These are phyloP conservation scores for Erannis defoliaria DNA, from an alignment of 2,888 invertebrate species.

Conservation along the genomic window DNA sequence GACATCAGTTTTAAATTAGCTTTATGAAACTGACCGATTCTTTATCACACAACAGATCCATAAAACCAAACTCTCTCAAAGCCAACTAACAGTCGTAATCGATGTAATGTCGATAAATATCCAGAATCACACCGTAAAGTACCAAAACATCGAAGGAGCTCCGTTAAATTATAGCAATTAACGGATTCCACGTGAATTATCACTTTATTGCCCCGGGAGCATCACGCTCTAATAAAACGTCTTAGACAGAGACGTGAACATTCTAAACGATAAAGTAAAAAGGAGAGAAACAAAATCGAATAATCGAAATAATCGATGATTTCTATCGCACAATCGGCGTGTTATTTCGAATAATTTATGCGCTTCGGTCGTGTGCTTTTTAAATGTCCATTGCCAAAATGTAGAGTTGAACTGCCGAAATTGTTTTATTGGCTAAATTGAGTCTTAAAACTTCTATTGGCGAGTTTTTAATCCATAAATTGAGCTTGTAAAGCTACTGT, in stretches of 20 bases:
- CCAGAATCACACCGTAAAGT: slow-evolving; percentile 70
- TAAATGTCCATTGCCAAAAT: slow-evolving; percentile 40
- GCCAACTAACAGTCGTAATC: slow-evolving; percentile 54
- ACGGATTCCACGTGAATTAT: slow-evolving; percentile 78
- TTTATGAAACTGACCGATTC: neutral
- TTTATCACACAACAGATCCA: slow-evolving; percentile 46
- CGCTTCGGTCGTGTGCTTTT: slow-evolving; percentile 41
- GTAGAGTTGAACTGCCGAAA: slow-evolving; percentile 26
- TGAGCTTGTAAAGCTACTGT: slow-evolving; percentile 24
- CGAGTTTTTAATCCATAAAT: slow-evolving; percentile 1
- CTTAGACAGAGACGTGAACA: slow-evolving; percentile 50
- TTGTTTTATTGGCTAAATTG: slow-evolving; percentile 19
- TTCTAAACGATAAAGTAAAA: slow-evolving; percentile 26
- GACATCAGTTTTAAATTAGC: too few relatives aligned
- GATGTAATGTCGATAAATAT: slow-evolving; percentile 69
- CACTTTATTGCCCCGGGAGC: slow-evolving; percentile 74
- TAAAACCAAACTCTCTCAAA: slow-evolving; percentile 48
- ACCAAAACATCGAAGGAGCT: slow-evolving; percentile 66
- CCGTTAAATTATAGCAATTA: slow-evolving; percentile 80
- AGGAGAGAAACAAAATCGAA: slow-evolving; percentile 51
- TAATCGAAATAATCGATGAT: slow-evolving; percentile 68
- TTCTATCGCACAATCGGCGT: slow-evolving; percentile 69
- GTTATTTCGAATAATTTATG: slow-evolving; percentile 69
- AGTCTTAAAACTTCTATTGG: slow-evolving; percentile 14
- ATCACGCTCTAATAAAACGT: slow-evolving; percentile 64